These are phyloP conservation scores for Aptenodytes patagonicus DNA, from an alignment of 2,113 vertebrate genomes.

Conservation along the genomic window DNA sequence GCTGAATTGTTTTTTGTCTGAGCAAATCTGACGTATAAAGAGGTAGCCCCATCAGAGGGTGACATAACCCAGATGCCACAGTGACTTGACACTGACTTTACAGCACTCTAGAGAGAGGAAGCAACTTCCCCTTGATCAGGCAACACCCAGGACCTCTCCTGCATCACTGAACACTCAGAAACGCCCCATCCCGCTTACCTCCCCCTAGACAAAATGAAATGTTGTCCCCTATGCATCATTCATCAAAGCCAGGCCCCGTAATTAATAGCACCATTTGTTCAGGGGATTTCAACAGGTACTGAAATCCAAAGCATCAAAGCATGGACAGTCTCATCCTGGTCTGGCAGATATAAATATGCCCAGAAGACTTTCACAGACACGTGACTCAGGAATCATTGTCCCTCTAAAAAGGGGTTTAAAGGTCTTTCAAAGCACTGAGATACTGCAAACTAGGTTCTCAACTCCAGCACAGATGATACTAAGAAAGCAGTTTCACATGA, in stretches of 20 bases:
- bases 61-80: conserved; percentile 58
- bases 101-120: conserved; percentile 37
- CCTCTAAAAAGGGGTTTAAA: neutral
- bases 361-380: neutral
- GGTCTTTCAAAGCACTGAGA: neutral
- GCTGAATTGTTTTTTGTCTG: neutral
- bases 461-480: neutral
- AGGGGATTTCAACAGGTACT: conserved; percentile 38
- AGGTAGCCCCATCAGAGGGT: neutral
- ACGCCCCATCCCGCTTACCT: neutral
- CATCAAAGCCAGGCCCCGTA: conserved; percentile 30
- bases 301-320: conserved; percentile 45
- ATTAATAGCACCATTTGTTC: conserved; percentile 51
- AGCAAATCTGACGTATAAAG: neutral
- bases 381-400: neutral
- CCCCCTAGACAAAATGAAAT: conserved; percentile 42
- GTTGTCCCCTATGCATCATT: neutral
- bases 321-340: neutral
- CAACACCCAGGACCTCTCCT: conserved; percentile 50
- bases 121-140: conserved; percentile 61
- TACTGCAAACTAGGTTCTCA: neutral
- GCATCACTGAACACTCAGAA: conserved; percentile 42
- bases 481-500: neutral
- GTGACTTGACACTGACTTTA: conserved; percentile 56
- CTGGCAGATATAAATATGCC: conserved; percentile 24